Evolutionary conservation across 2,113 vertebrate genomes (phyloP).

Genomic region (Xerus inauris): DNA sequence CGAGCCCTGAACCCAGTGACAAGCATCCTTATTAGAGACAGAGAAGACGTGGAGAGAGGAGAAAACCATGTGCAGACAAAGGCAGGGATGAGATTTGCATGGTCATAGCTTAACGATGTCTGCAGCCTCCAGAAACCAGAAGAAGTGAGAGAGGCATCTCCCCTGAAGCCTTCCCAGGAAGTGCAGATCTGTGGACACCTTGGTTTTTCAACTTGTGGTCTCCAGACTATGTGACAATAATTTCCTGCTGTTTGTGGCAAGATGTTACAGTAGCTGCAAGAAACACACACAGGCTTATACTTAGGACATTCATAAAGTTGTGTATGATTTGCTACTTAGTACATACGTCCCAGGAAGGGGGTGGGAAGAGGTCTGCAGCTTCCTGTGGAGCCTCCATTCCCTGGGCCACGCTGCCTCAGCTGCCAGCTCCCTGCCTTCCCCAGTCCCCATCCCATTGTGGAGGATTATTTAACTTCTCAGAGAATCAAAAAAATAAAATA

Average conservation of each 20-base stretch:
- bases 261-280: neutral
- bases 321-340: neutral
- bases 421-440: no score
- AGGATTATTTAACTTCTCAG: neutral
- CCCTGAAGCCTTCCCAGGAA: neutral
- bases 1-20: neutral
- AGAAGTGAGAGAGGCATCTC: neutral
- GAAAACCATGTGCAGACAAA: neutral
- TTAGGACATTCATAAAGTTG: neutral
- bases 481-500: neutral
- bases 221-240: neutral
- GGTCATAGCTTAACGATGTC: neutral
- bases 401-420: neutral
- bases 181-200: neutral
- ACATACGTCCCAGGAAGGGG: neutral
- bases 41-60: neutral
- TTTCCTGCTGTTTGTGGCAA: neutral
- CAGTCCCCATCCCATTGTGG: neutral
- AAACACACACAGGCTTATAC: neutral
- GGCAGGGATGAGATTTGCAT: accelerated
- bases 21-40: neutral
- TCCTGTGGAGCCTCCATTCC: neutral
- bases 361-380: no score
- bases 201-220: neutral
- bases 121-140: neutral